phyloP scores from a whole-genome alignment of 2,797 vertebrate species.

The Atherinosoma microstoma region DNA sequence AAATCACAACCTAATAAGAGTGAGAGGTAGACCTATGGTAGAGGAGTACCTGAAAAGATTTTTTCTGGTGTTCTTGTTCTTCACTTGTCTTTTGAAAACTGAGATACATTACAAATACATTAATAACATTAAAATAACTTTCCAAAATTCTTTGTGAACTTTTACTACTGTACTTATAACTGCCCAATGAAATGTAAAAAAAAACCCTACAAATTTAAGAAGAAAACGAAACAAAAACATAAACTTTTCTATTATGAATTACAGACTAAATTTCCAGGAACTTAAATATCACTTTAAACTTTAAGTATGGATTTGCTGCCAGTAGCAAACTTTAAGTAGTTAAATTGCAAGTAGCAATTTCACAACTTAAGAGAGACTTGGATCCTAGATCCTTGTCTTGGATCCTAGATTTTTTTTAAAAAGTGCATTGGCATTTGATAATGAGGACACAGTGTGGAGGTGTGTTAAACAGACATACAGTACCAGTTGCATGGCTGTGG shows the following conservation, averaged over 20 bases:
- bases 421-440: neutral
- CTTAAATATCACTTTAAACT: neutral
- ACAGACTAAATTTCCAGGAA: slow-evolving; percentile 1
- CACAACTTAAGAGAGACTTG: slow-evolving; percentile 12
- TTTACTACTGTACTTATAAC: neutral
- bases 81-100: neutral
- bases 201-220: neutral
- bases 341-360: neutral
- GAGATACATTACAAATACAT: neutral
- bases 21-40: neutral
- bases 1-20: no score
- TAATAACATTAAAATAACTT: slow-evolving; percentile 5
- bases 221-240: neutral
- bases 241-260: neutral
- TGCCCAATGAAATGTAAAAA: neutral
- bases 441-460: slow-evolving; percentile 5
- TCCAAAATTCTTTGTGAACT: neutral
- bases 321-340: neutral
- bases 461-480: slow-evolving; percentile 17
- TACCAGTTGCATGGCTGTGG: slow-evolving; percentile 69
- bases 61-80: neutral
- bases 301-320: neutral
- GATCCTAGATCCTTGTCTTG: neutral
- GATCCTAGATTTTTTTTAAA: no score
- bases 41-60: neutral